A percentile compares a stretch with the other conserved stretches of the same genome.
phyloP scores from a whole-genome alignment of 2,888 invertebrate species.

The Hypolimnas misippus region DNA sequence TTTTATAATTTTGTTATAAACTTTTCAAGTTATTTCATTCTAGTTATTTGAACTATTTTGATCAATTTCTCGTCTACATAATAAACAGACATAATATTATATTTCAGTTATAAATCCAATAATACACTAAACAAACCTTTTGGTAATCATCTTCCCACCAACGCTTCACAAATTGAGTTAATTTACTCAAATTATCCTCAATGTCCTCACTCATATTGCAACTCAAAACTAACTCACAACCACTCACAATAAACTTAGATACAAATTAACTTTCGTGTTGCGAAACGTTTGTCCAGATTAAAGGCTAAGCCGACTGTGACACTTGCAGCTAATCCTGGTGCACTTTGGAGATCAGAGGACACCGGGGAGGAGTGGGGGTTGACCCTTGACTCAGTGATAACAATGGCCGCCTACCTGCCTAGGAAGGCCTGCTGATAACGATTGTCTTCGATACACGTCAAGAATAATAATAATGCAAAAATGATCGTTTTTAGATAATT shows the following conservation, averaged over 20 bases:
- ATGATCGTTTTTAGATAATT: too few relatives aligned
- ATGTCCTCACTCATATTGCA: conserved; percentile 52
- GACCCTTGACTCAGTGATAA: conserved; percentile 43
- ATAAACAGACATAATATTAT: too few relatives aligned
- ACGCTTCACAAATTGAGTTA: conserved; percentile 66
- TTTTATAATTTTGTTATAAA: too few relatives aligned
- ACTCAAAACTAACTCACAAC: neutral
- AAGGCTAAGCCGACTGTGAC: conserved; percentile 35
- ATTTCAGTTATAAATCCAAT: neutral
- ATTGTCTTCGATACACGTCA: neutral
- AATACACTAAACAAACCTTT: conserved; percentile 52
- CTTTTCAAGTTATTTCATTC: too few relatives aligned
- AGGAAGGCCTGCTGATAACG: conserved; percentile 8
- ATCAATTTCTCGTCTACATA: too few relatives aligned
- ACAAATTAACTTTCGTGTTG: neutral
- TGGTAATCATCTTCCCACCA: conserved; percentile 72
- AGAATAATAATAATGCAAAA: neutral
- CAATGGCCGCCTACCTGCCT: conserved; percentile 30
- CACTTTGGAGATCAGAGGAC: conserved; percentile 19
- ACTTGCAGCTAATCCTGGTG: conserved; percentile 20
- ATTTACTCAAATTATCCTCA: conserved; percentile 59
- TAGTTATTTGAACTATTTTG: too few relatives aligned
- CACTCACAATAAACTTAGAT: neutral
- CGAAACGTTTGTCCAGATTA: conserved; percentile 29
- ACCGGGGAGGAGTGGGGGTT: conserved; percentile 36